Conservation (phyloP, 1,140 invertebrate genomes). For the Danaus plexippus region DNA sequence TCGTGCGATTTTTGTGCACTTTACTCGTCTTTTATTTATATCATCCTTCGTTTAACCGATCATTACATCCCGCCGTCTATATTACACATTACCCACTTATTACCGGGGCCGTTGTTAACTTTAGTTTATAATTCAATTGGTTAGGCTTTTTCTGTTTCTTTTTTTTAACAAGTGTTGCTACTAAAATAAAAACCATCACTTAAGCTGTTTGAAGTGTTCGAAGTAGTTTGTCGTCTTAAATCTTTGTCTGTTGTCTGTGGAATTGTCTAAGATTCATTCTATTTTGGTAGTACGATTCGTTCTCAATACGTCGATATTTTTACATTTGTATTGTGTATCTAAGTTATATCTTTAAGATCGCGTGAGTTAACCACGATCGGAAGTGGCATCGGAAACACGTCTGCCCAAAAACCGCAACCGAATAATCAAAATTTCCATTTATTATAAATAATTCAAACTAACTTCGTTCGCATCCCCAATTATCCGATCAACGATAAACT, state of each 20-base stretch:
- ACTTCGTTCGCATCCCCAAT: conserved; percentile 33
- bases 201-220: too few species aligned
- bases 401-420: conserved; percentile 58
- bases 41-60: conserved; percentile 1
- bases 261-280: too few species aligned
- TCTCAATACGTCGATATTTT: too few species aligned
- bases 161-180: conserved; percentile 2
- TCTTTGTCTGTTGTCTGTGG: too few species aligned
- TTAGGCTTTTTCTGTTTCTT: conserved; percentile 14
- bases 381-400: conserved; percentile 64
- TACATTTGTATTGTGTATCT: not conserved
- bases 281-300: too few species aligned
- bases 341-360: conserved; percentile 30
- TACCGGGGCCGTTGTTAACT: conserved; percentile 8
- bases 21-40: conserved; percentile 33
- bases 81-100: conserved; percentile 13
- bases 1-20: conserved; percentile 58
- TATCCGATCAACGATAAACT: conserved; percentile 30
- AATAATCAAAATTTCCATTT: conserved; percentile 62
- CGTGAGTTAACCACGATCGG: conserved; percentile 53
- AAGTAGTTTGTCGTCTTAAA: too few species aligned
- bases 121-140: conserved; percentile 20
- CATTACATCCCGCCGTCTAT: conserved; percentile 4
- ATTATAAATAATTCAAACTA: conserved; percentile 49
- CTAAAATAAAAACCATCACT: conserved; percentile 4